phyloP scores from a whole-genome alignment of 2,113 vertebrate genomes.

The Pollachius pollachius region DNA sequence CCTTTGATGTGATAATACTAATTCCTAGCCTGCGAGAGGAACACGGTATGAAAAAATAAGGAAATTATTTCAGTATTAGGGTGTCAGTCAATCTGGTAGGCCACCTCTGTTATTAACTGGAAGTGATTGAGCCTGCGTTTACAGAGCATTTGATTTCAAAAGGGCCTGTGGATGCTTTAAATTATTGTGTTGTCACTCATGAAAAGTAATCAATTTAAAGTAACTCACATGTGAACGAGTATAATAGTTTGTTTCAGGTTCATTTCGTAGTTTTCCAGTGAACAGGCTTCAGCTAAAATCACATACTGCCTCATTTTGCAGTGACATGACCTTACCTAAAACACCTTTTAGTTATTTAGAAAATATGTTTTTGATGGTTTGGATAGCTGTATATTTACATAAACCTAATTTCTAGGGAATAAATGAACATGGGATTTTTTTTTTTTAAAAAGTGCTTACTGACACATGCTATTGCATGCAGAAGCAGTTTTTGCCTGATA shows the following conservation, averaged over 20 bases:
- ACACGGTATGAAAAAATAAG: slow-evolving; percentile 79
- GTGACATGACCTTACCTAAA: too few relatives aligned
- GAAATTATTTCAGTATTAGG: slow-evolving; percentile 94
- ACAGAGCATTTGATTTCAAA: slow-evolving; percentile 46
- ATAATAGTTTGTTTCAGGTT: slow-evolving; percentile 14
- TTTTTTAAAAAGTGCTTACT: too few relatives aligned
- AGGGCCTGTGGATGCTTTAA: slow-evolving; percentile 34
- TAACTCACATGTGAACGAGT: slow-evolving; percentile 8
- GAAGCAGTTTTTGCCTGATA: too few relatives aligned
- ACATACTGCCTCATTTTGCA: too few relatives aligned
- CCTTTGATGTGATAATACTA: slow-evolving; percentile 97
- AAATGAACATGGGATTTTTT: too few relatives aligned
- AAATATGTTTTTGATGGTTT: too few relatives aligned
- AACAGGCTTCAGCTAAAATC: too few relatives aligned
- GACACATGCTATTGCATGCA: too few relatives aligned
- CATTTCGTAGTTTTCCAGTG: background rate
- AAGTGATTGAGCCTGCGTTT: slow-evolving; percentile 89
- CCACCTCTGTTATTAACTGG: slow-evolving; percentile 86
- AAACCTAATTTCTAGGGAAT: too few relatives aligned
- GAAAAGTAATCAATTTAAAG: slow-evolving; percentile 34
- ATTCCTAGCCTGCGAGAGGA: slow-evolving; percentile 83
- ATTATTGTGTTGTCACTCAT: slow-evolving; percentile 38
- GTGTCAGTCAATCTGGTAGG: slow-evolving; percentile 91
- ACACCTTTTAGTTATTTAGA: too few relatives aligned
- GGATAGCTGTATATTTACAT: too few relatives aligned